These are phyloP conservation scores for Strigops habroptila DNA, from an alignment of 2,113 vertebrate species.

Conservation along the genomic window DNA sequence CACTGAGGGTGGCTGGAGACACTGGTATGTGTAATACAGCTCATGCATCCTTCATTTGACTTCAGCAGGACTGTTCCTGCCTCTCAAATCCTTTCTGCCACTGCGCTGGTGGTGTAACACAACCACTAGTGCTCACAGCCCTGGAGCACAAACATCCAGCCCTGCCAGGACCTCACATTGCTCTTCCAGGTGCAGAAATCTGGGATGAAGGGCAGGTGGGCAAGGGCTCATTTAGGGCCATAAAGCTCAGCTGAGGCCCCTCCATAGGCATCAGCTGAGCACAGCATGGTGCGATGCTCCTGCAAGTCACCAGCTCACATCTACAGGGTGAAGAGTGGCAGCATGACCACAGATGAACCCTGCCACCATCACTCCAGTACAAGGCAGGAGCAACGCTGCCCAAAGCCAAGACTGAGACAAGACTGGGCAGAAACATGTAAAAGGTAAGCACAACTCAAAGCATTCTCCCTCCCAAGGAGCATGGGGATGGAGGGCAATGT, in stretches of 20 bases:
- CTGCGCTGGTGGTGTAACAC: background rate
- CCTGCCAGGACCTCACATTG: background rate
- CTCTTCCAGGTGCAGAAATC: background rate
- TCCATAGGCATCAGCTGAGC: background rate
- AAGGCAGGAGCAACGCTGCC: background rate
- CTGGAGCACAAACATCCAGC: background rate
- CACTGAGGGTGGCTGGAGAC: background rate
- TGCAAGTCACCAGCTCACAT: too few relatives aligned
- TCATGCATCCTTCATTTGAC: fast-evolving
- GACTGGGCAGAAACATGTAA: background rate
- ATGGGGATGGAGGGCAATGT: background rate
- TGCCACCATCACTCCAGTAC: background rate
- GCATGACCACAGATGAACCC: background rate
- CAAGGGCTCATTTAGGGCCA: background rate
- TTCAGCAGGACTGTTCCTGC: background rate
- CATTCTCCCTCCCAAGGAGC: background rate
- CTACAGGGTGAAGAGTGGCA: background rate
- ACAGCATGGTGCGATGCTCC: background rate
- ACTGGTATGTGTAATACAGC: background rate
- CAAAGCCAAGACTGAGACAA: background rate
- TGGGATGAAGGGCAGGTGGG: background rate
- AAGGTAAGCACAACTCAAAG: background rate
- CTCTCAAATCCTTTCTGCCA: too few relatives aligned
- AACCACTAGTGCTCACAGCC: background rate
- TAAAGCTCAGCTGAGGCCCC: background rate